Evolutionary conservation across 2,888 invertebrate species (phyloP), one percentile per base, ranked within the genome.

Genomic region (Eutolmus rufibarbis): DNA sequence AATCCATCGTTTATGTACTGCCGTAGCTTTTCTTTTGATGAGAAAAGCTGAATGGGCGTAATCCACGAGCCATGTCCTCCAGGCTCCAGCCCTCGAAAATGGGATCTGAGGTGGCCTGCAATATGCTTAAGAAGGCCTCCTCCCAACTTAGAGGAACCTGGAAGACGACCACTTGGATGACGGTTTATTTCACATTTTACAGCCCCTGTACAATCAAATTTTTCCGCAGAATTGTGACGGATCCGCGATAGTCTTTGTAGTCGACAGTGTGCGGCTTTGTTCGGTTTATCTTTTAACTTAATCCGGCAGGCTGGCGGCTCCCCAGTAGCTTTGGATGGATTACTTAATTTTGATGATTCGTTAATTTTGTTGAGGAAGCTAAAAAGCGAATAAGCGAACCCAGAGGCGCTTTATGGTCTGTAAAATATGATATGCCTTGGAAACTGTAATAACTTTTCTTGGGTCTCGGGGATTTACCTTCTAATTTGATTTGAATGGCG

Each of bases 1-100:
- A 85, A 85, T 85, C 85, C 85, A 85, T 85, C 85, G 74, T 85
- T 85, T 74, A 74, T 66, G 66, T 84, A 66, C 84, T 74, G 66
- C 37, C 16, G 84, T 66, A 43, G 84, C 31, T 31, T 84, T 85
- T 46, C 85, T 74, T 74, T 85, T 85, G 82, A 84, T 84, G 82
- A 84, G 82, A 40, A 84, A 40, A 57, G 66, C 82, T 66, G 40
- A 84, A 66, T 66, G 66, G 19, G 7, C 37, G 23, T 84, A 84
- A 84, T 84, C 82, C 82, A 66, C 66, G 82, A 51, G 82, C 37
- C 23, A 84, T 79, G 28, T 51, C 66, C 28, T 57, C 14, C n/a
- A 19, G 23, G 8, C n/a, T 8, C 19, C 43, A 46, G 43, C 43
- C 43, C 43, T 16, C 28, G 16, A 79, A 78, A 4, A 23, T 9